Evolutionary conservation across 2,113 vertebrate species (phyloP).

Genomic region (Sclerurus mexicanus): DNA sequence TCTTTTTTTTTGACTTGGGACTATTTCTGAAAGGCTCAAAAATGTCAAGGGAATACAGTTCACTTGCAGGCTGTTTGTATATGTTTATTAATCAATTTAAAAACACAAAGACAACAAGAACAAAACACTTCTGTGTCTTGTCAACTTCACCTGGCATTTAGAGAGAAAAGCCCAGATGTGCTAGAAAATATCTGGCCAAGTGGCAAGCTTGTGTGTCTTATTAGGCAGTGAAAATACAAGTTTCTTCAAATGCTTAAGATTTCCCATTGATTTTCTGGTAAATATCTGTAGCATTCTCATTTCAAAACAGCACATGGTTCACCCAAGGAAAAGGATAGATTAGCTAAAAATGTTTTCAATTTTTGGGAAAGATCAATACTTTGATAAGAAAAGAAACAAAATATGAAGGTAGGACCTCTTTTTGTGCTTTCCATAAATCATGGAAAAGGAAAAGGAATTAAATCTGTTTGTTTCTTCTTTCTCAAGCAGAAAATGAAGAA

Average conservation of each 20-base stretch:
- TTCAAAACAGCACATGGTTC: not conserved
- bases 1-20: not conserved
- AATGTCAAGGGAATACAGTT: not conserved
- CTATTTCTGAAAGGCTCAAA: conserved; percentile 5
- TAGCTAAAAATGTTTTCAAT: not conserved
- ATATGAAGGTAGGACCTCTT: not conserved
- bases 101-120: not conserved
- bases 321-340: not conserved
- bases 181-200: not conserved
- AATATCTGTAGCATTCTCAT: not conserved
- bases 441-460: not conserved
- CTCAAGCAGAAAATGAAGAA: not conserved
- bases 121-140: not conserved
- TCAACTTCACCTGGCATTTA: not conserved
- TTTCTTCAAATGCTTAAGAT: not conserved
- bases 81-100: not conserved
- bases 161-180: not conserved
- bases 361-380: not conserved
- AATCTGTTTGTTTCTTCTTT: not conserved
- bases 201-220: not conserved
- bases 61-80: not conserved
- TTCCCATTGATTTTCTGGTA: not conserved
- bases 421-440: not conserved
- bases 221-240: not conserved
- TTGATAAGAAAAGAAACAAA: not conserved